Percentiles rank a stretch among this genome's conserved stretches.
phyloP scores from a whole-genome alignment of 2,888 invertebrate species.

The Netelia melanura region DNA sequence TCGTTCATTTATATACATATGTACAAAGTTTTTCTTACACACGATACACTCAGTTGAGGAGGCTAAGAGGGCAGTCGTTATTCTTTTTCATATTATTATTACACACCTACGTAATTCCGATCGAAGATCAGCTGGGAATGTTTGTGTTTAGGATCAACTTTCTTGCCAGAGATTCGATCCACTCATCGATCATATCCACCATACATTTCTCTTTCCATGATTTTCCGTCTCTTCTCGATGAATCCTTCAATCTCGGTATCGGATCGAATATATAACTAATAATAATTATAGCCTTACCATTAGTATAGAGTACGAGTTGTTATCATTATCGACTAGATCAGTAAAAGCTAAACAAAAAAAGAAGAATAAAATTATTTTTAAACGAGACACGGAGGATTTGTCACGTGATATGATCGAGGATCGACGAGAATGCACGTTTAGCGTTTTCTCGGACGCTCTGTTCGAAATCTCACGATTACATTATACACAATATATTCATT shows the following conservation, averaged over 20 bases:
- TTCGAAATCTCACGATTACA: constrained; percentile 4
- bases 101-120: constrained; percentile 44
- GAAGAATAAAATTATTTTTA: constrained; percentile 53
- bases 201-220: background rate
- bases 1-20: constrained; percentile 78
- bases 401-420: constrained; percentile 21
- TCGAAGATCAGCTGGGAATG: constrained; percentile 78
- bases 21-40: constrained; percentile 75
- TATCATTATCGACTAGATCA: constrained; percentile 79
- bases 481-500: background rate
- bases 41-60: constrained; percentile 51
- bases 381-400: constrained; percentile 46
- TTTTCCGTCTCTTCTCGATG: constrained; percentile 6
- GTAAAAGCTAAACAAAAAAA: constrained; percentile 74
- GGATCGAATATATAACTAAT: constrained; percentile 69
- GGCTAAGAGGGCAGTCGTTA: constrained; percentile 35
- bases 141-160: constrained; percentile 26
- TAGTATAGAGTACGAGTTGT: constrained; percentile 72
- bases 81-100: constrained; percentile 8
- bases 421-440: constrained; percentile 1
- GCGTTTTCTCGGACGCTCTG: constrained; percentile 5
- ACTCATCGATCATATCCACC: background rate
- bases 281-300: constrained; percentile 69
- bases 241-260: constrained; percentile 63
- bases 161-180: constrained; percentile 22